A percentile compares a stretch with the other conserved stretches of the same genome.
These are phyloP conservation scores for Chrysochloris asiatica DNA, from an alignment of 2,113 vertebrate species.

Conservation along the genomic window DNA sequence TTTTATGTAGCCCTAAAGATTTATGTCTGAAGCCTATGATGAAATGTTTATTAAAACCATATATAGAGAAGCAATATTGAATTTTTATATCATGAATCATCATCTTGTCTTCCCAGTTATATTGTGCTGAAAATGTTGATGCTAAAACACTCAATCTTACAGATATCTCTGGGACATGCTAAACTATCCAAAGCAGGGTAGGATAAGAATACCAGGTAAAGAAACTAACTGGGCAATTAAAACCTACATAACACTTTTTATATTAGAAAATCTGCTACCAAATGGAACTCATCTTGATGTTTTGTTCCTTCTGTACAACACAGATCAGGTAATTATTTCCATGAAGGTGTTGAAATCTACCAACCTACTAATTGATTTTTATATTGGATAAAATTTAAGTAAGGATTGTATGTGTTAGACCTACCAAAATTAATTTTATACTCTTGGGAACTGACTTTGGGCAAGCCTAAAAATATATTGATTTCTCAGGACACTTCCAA, in stretches of 20 bases:
- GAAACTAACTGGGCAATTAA: background rate
- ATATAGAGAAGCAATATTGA: slow-evolving; percentile 2
- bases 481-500: slow-evolving; percentile 19
- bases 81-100: background rate
- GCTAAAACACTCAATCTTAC: background rate
- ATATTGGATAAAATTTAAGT: slow-evolving; percentile 33
- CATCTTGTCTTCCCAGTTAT: background rate
- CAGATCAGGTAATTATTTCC: background rate
- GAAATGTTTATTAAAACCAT: background rate
- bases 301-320: background rate
- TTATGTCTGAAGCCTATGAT: background rate
- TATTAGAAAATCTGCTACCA: slow-evolving; percentile 18
- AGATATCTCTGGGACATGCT: background rate
- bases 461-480: slow-evolving; percentile 26
- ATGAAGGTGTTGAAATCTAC: background rate
- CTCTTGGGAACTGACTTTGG: background rate
- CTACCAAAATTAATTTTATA: background rate
- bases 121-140: background rate
- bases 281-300: background rate
- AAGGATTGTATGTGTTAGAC: background rate
- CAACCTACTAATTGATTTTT: slow-evolving; percentile 8
- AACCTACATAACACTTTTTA: background rate
- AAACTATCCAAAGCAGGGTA: background rate
- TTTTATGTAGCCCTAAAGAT: background rate
- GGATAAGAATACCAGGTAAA: background rate